Base-by-base conservation (phyloP, 2,888 invertebrate genomes). In the Phania funesta region DNA sequence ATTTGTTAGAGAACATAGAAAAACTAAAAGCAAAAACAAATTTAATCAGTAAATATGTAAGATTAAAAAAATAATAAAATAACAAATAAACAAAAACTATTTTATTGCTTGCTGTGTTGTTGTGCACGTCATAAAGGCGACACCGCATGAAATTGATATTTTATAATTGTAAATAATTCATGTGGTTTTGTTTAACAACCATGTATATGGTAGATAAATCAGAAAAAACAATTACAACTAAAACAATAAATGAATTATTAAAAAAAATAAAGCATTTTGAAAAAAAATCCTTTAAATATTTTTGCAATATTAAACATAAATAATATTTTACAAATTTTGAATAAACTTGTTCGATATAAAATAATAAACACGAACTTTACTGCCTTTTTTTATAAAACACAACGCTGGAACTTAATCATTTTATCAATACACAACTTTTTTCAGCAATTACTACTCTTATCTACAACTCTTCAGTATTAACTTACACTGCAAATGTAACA, bases 101-200 rank as follows among this genome's bases (percentile, higher is more conserved):
- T 58, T 35, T 29, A 26, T 38, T 44, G 64, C 56, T 44, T 64
- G 70, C 75, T 65, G 58, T 65, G 70, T 29, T 56, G 50, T 56
- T 54, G 35, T 44, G 24, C 60, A 52, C 20, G 44, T 38, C 50
- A 38, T 54, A 29, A 67, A 60, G 80, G 80, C 80, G 76, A 38
- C 41, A 60, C 76, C 52, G 41, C 64, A 76, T 52, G 56, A 82
- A 82, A 77, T 68, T 74, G 64, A 78, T 75, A 77, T 74, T 74
- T 68, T 68, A 48, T 68, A 65, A 64, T 78, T 71, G 60, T 76
- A 71, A 75, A 76, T 62, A 70, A 70, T 75, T 71, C 32, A 70
- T 76, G 64, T 32, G 80, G 80, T 80, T 75, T 70, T 65, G 75
- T 65, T 80, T 71, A 71, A 65, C 44, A 65, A 70, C 29, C n/a